Conservation (phyloP, 2,113 vertebrate genomes). For the Crotalus helleri region DNA sequence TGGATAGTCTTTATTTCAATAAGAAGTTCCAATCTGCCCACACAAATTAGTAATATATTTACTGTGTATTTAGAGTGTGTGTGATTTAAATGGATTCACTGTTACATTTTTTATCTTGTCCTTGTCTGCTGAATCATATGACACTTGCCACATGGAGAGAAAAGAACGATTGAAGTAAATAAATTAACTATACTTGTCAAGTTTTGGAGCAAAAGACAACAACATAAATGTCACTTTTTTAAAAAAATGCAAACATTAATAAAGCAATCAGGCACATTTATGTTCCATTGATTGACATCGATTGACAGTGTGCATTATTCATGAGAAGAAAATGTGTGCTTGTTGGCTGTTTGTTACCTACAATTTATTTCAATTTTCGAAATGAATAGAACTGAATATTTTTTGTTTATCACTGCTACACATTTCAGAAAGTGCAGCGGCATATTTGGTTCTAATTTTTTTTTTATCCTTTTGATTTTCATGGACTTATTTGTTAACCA, state of each 20-base stretch:
- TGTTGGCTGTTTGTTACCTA: constrained; percentile 5
- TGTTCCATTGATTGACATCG: constrained; percentile 32
- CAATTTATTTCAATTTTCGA: constrained; percentile 34
- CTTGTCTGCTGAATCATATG: constrained; percentile 2
- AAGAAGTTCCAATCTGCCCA: not conserved
- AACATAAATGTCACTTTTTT: not conserved
- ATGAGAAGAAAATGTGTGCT: constrained; percentile 22
- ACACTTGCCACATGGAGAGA: not conserved
- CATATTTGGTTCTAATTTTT: not conserved
- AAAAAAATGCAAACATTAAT: constrained; percentile 8
- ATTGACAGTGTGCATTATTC: not conserved
- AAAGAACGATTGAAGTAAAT: constrained; percentile 14
- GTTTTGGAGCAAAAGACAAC: not conserved
- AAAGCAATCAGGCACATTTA: constrained; percentile 14
- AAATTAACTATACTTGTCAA: not conserved
- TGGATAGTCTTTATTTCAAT: not conserved
- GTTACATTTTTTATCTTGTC: not conserved
- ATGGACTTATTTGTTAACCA: not conserved
- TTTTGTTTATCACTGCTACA: constrained; percentile 15
- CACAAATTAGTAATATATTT: not conserved
- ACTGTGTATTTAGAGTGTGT: not conserved
- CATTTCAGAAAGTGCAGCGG: not conserved
- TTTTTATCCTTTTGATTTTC: not conserved
- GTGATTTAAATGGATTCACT: not conserved
- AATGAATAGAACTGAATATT: constrained; percentile 32